Base-by-base conservation (phyloP, 2,888 invertebrate species). In the Lamellibrachia satsuma region DNA sequence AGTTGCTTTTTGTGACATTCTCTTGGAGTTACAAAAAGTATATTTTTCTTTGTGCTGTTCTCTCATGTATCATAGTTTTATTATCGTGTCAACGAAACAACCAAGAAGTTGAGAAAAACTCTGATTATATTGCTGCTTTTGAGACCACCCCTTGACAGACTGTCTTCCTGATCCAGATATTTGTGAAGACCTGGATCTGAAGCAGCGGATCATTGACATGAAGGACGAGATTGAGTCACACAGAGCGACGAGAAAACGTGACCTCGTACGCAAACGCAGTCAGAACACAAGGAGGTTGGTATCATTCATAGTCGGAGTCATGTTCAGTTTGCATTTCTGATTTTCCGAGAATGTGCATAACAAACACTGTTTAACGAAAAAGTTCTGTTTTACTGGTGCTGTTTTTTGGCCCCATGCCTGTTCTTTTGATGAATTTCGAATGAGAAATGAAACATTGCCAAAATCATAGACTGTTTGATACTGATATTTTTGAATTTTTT, bases 121-220 rank as follows among this genome's bases (percentile, higher is more conserved):
- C 52, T 91, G 9, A n/a, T 91, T n/a, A 91, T 11, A 15, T 7
- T 91, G n/a, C 4, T 91, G 39, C 15, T 22, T 55, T 51, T 75
- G 52, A 91, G 7, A 90, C 39, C 52, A 92, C 52, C 15, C 15
- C 27, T 7, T 60, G 22, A 75, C 75, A 75, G 6, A 55, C 75
- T 15, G 15, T 52, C 57, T 51, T 57, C 75, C 55, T 90, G 93
- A 93, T 94, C 0, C 94, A 98, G 99, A 99, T 96, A 99, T 99
- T 95, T 99, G 99, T 96, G 99, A 99, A 96, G 99, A 99, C 97
- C 98, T 98, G 0, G 99, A 99, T 96, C 97, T 99, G 95, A 98
- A 98, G 94, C 98, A 98, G 95, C 97, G 99, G 94, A 98, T 99
- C 94, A 97, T 98, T 94, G 98, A 99, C 95, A 97, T 99, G 93